phyloP scores from a whole-genome alignment of 2,797 vertebrate species.

The Zenarchopterus dispar region DNA sequence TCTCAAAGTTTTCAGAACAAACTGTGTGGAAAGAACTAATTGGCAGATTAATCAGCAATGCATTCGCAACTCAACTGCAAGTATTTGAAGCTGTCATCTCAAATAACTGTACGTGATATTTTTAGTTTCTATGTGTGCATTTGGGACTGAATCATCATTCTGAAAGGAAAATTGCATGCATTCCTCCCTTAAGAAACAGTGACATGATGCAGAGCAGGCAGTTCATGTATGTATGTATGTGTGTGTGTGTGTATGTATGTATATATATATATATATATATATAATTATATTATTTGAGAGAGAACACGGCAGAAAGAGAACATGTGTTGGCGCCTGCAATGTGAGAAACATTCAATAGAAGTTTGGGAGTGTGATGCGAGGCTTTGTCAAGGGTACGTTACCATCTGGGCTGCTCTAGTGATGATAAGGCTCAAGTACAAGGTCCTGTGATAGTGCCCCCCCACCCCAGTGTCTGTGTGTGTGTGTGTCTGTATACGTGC shows the following conservation, averaged over 20 bases:
- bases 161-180: conserved; percentile 10
- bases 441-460: conserved; percentile 75
- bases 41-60: background rate
- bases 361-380: conserved; percentile 68
- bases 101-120: background rate
- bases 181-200: background rate
- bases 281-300: background rate
- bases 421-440: conserved; percentile 86
- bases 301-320: conserved; percentile 1
- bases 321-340: conserved; percentile 39
- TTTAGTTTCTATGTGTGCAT: background rate
- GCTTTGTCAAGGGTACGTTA: conserved; percentile 83
- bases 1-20: conserved; percentile 1
- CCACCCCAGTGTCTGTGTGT: conserved; percentile 26
- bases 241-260: no score
- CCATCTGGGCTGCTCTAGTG: conserved; percentile 77
- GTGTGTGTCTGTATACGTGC: background rate
- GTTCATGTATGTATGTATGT: no score
- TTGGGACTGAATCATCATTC: background rate
- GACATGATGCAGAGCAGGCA: conserved; percentile 20
- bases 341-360: conserved; percentile 63
- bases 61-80: no score
- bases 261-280: no score
- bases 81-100: no score
- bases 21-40: background rate